Conservation (phyloP, 1,140 invertebrate species). For the Vollenhovia emeryi region DNA sequence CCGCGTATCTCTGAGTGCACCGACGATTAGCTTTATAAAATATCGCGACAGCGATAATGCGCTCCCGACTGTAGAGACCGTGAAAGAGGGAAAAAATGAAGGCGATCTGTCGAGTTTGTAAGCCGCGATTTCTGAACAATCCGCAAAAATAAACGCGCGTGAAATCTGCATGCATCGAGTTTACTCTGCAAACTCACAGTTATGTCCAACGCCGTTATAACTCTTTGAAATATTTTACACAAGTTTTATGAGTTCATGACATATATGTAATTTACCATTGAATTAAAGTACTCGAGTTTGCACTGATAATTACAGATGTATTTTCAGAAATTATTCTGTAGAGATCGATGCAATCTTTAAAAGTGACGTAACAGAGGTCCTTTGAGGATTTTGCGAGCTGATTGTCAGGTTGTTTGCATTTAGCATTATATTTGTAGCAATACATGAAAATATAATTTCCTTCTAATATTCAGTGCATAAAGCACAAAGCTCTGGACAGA, state of each 20-base stretch:
- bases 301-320: background rate
- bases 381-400: conserved; percentile 3
- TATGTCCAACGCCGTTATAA: background rate
- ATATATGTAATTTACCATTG: background rate
- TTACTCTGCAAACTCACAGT: conserved; percentile 1
- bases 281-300: conserved; percentile 13
- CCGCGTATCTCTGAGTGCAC: conserved; percentile 1
- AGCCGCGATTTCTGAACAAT: conserved; percentile 44
- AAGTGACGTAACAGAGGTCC: conserved; percentile 16
- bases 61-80: background rate
- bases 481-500: no score
- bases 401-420: background rate
- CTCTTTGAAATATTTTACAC: conserved; percentile 8
- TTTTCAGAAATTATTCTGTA: background rate
- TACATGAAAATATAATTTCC: background rate
- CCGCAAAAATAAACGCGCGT: conserved; percentile 47
- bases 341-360: background rate
- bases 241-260: background rate
- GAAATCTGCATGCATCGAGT: conserved; percentile 44
- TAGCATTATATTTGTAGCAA: background rate
- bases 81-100: conserved; percentile 13
- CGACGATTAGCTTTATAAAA: conserved; percentile 59
- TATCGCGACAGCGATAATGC: conserved; percentile 34
- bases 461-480: background rate
- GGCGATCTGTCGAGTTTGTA: conserved; percentile 22